Evolutionary conservation across 2,797 vertebrate species (phyloP), one percentile per base, ranked within the genome.

Genomic region (Neoniphon sammara): DNA sequence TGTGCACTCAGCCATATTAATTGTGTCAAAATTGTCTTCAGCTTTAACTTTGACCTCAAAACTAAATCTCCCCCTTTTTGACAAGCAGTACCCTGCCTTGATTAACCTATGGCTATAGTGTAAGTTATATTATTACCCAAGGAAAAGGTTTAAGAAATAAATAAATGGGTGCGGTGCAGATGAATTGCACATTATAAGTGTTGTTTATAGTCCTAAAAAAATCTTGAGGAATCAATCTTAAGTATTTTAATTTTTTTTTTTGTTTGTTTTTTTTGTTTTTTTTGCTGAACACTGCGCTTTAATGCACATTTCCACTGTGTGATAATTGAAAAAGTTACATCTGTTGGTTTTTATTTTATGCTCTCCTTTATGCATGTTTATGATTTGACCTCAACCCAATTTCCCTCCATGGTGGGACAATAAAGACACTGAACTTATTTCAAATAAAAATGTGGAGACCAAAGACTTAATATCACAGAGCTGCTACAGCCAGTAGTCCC

Each of bases 191-290:
- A 50, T 81, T n/a, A 55, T 21, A 70, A 34, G 66, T 31, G 6
- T 31, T 47, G 17, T 60, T 64, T 57, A 54, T 63, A 4, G 11
- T 25, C 23, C 44, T 9, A 4, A 6, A 42, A 1, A 42, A 15
- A 46, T 46, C 4, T 46, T 46, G 39, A 42, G 12, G 39, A 42
- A 14, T 2, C 31, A 30, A 61, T 79, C 66, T 75, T 85, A 79
- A 77, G 27, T 66, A 62, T 56, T 27, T 4, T 27, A 27, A 27
- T 27, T 27, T 2, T 27, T 27, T 27, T n/a, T n/a, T n/a, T n/a
- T n/a, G n/a, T n/a, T n/a, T n/a, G n/a, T n/a, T 83, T 75, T 39
- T 75, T 75, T 66, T 70, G 82, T 83, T 88, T 56, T 31, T 2
- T 34, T 34, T 34, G 31, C 31, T 34, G 31, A 34, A 34, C 31